A percentile compares a stretch with the other conserved stretches of the same genome.
phyloP scores from a whole-genome alignment of 2,113 vertebrate species.

The Anarhynchus alexandrinus region DNA sequence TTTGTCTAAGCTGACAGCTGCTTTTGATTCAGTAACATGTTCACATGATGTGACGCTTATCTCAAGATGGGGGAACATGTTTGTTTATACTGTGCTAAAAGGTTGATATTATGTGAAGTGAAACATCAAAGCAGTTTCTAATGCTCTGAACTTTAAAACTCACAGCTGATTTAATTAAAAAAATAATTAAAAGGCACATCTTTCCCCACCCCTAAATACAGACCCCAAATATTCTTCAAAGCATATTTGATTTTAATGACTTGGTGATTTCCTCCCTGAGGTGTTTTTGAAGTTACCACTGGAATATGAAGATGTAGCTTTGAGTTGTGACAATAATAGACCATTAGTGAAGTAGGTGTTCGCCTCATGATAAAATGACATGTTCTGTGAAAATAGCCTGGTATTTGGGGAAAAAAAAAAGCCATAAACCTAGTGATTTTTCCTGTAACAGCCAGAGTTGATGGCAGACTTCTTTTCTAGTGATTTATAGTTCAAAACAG shows the following conservation, averaged over 20 bases:
- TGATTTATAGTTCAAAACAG: neutral
- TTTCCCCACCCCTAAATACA: neutral
- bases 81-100: conserved; percentile 40
- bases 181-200: conserved; percentile 31
- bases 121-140: conserved; percentile 50
- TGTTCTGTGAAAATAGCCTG: neutral
- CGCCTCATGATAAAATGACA: neutral
- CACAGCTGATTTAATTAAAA: conserved; percentile 27
- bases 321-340: neutral
- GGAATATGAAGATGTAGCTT: neutral
- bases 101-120: neutral
- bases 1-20: neutral
- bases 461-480: neutral
- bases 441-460: neutral
- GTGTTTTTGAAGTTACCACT: neutral
- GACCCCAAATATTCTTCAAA: conserved; percentile 42
- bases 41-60: conserved; percentile 20
- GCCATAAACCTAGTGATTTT: neutral
- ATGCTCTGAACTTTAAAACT: conserved; percentile 45
- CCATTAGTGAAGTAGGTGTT: neutral
- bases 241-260: conserved; percentile 23
- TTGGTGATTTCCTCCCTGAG: neutral
- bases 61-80: neutral
- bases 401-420: neutral
- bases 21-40: conserved; percentile 10